Evolutionary conservation across 2,888 invertebrate genomes (phyloP).

Genomic region (Elegia similella): DNA sequence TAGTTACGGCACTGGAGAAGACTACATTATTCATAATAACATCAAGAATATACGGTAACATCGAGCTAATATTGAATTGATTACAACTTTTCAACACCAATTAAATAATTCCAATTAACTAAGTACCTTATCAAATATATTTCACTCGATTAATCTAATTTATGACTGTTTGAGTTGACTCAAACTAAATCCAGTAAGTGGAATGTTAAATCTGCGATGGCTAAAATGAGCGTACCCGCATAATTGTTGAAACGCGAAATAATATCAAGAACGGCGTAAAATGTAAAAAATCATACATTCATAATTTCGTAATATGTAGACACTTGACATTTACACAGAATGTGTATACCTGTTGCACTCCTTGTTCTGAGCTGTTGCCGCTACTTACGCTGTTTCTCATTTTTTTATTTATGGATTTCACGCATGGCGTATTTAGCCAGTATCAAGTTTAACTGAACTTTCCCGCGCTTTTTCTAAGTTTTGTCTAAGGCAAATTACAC

Average conservation of each 20-base stretch:
- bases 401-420: too few relatives aligned
- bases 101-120: constrained; percentile 6
- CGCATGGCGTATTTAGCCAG: too few relatives aligned
- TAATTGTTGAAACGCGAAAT: not conserved
- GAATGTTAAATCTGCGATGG: not conserved
- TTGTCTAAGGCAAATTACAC: too few relatives aligned
- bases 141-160: constrained; percentile 2
- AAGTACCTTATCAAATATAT: not conserved
- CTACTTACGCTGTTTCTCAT: too few relatives aligned
- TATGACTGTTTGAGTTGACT: not conserved
- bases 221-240: not conserved
- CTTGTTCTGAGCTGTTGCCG: too few relatives aligned
- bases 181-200: not conserved
- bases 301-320: too few relatives aligned
- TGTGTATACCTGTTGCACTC: too few relatives aligned
- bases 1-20: too few relatives aligned
- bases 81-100: not conserved
- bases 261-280: not conserved
- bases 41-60: not conserved
- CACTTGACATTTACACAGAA: too few relatives aligned
- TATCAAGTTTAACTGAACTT: too few relatives aligned
- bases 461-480: too few relatives aligned
- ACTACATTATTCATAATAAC: not conserved
- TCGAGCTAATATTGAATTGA: not conserved
- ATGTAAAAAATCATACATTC: not conserved